These are phyloP conservation scores for Euclidia mi DNA, from an alignment of 2,888 invertebrate genomes.

Conservation along the genomic window DNA sequence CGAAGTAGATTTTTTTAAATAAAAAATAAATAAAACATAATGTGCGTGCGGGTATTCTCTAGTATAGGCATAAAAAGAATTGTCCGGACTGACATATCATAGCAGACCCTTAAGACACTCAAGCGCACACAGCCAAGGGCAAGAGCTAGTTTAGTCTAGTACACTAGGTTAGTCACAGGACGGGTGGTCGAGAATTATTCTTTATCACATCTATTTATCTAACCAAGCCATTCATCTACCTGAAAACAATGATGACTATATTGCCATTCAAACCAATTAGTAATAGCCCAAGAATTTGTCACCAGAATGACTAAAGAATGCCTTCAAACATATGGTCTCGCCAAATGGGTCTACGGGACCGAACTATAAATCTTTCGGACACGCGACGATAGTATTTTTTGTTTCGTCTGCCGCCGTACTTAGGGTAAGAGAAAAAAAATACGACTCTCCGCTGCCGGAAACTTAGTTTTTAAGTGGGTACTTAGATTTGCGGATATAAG, in stretches of 20 bases:
- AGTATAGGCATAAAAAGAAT: too few relatives aligned
- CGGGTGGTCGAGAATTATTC: too few relatives aligned
- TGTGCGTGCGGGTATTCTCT: too few relatives aligned
- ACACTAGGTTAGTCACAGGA: too few relatives aligned
- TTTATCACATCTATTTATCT: too few relatives aligned
- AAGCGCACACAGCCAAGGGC: too few relatives aligned
- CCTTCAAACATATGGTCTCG: constrained; percentile 12
- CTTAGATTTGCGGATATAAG: constrained; percentile 13
- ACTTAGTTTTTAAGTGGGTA: constrained; percentile 36
- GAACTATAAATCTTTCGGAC: constrained; percentile 45
- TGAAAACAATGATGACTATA: not conserved
- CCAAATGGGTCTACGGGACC: constrained; percentile 19
- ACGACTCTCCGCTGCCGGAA: constrained; percentile 30
- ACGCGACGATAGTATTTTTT: constrained; percentile 47
- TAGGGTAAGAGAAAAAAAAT: constrained; percentile 24
- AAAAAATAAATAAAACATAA: too few relatives aligned
- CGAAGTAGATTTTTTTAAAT: too few relatives aligned
- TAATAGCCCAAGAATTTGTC: constrained; percentile 23
- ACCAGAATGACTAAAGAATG: constrained; percentile 19
- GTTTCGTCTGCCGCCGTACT: constrained; percentile 44
- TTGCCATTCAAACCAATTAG: not conserved
- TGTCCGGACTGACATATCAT: too few relatives aligned
- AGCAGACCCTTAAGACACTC: too few relatives aligned
- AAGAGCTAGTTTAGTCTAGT: too few relatives aligned
- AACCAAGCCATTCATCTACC: not conserved